A percentile compares a stretch with the other conserved stretches of the same genome.
Evolutionary conservation across 37 sponge, comb jelly and placozoan genomes (phyloP).

Genomic region (Lycopodina hypogea): DNA sequence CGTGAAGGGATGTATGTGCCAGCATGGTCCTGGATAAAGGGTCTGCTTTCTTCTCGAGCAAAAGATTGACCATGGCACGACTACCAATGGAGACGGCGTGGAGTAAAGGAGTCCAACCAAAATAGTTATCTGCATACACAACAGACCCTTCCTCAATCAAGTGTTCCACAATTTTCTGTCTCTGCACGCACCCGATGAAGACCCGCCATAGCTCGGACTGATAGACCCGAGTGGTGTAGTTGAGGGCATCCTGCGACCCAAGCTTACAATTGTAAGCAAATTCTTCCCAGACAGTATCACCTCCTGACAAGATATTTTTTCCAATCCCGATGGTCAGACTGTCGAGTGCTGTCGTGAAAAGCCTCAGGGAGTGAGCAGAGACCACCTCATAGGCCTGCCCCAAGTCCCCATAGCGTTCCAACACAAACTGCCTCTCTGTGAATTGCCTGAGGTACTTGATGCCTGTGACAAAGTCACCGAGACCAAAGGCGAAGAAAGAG

Average conservation of each 20-base stretch:
- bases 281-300: constrained; percentile 48
- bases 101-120: constrained; percentile 82
- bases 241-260: not conserved
- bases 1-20: constrained; percentile 69
- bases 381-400: constrained; percentile 77
- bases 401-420: constrained; percentile 45
- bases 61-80: constrained; percentile 23
- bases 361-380: constrained; percentile 63
- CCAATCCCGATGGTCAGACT: constrained; percentile 56
- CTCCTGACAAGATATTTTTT: constrained; percentile 53
- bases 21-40: constrained; percentile 52
- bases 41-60: constrained; percentile 51
- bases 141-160: constrained; percentile 62
- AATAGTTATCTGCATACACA: constrained; percentile 72
- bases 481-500: constrained; percentile 66
- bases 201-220: constrained; percentile 28
- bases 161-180: constrained; percentile 28
- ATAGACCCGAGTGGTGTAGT: not conserved
- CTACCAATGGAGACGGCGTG: constrained; percentile 60
- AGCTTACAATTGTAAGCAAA: constrained; percentile 58
- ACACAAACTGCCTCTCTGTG: constrained; percentile 62
- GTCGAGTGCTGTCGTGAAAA: constrained; percentile 74
- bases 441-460: constrained; percentile 52
- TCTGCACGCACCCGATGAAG: constrained; percentile 33
- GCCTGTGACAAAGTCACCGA: constrained; percentile 68